Evolutionary conservation across 2,888 invertebrate species (phyloP), one percentile per base, ranked within the genome.

Genomic region (Plagiodera versicolora): DNA sequence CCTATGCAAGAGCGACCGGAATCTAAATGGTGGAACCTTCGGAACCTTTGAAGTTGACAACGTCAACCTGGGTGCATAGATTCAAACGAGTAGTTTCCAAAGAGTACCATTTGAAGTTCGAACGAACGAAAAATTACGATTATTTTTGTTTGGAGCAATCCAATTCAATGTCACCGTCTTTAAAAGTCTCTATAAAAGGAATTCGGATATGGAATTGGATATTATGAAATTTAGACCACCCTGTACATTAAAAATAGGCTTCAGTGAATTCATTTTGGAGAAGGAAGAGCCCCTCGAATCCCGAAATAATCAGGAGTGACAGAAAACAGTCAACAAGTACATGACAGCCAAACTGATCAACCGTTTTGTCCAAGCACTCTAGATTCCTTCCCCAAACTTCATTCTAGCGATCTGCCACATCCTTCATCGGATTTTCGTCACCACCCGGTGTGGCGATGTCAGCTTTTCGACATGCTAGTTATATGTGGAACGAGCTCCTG

Each of bases 391-490:
- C 39, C 14, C 2, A 39, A 2, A n/a, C 11, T 46, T 18, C 18
- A 11, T 2, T 35, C 9, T 39, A 20, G 19, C 35, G 19, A 35
- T 11, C 35, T 3, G 14, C 18, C 35, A 32, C 52, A 49, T 52
- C 52, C 50, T 56, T 50, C 59, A 56, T 62, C 62, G 52, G 58
- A 55, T 58, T 62, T 62, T 62, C 62, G 56, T 58, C 58, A 55
- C 58, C 58, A 52, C 20, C 48, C 50, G 51, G 62, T 44, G 58
- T 62, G 58, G 58, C 56, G 62, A 58, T 52, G 62, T 62, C 58
- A 58, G 58, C 55, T 56, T 61, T 55, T 61, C 58, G 58, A 55
- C 58, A 44, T 58, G 61, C 58, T 58, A 55, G 55, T 58, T 61
- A 58, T 58, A 55, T 45, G 47, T 51, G 56, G 58, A 61, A 61